phyloP scores from a whole-genome alignment of 2,113 vertebrate genomes.

The Anarhynchus alexandrinus region DNA sequence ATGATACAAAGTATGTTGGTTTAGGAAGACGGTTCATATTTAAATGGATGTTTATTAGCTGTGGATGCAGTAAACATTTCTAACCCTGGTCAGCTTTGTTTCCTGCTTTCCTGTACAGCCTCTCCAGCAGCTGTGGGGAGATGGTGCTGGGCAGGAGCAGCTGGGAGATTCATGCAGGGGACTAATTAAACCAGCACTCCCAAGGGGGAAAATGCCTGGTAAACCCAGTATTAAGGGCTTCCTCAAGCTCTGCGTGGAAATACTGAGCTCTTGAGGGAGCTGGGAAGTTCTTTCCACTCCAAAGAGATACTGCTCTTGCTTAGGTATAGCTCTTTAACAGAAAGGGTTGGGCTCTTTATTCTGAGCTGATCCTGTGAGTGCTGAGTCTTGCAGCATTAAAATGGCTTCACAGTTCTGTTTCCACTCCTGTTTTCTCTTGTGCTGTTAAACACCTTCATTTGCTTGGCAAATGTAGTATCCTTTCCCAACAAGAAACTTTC shows the following conservation, averaged over 20 bases:
- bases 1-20: not conserved
- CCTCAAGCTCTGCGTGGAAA: not conserved
- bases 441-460: not conserved
- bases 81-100: not conserved
- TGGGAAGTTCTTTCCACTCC: not conserved
- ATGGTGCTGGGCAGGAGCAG: not conserved
- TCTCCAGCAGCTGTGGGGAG: not conserved
- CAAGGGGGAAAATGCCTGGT: not conserved
- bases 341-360: not conserved
- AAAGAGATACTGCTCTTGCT: not conserved
- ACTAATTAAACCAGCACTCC: not conserved
- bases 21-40: not conserved
- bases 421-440: not conserved
- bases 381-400: not conserved
- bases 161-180: not conserved
- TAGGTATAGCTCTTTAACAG: not conserved
- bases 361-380: not conserved
- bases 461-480: not conserved
- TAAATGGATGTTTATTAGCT: not conserved
- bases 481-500: not conserved
- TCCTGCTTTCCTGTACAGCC: not conserved
- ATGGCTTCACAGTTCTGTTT: not conserved
- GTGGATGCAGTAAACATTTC: not conserved
- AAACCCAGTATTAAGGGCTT: not conserved
- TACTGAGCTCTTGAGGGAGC: not conserved